Evolutionary conservation across 2,888 invertebrate genomes (phyloP).

Genomic region (Hedychridium roseum): DNA sequence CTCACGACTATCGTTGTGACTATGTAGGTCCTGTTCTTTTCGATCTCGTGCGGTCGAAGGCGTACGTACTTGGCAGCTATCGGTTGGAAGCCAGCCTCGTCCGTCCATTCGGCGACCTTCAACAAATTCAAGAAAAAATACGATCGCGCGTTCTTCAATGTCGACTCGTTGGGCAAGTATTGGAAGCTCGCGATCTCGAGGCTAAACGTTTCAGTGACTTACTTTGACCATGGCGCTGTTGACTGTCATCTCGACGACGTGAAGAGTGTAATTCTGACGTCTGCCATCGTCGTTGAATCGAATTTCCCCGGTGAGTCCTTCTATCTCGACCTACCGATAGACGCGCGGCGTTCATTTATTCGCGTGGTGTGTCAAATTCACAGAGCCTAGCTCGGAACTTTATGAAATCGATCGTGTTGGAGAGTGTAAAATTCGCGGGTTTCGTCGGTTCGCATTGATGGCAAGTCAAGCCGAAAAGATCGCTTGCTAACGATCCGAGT

Average conservation of each 20-base stretch:
- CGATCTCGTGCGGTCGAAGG: slow-evolving; percentile 76
- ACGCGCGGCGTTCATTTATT: too few relatives aligned
- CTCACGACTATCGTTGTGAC: slow-evolving; percentile 83
- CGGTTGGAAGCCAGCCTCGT: slow-evolving; percentile 78
- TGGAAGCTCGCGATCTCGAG: too few relatives aligned
- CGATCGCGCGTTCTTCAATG: neutral
- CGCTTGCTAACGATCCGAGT: too few relatives aligned
- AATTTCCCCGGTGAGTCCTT: slow-evolving; percentile 90
- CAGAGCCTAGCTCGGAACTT: too few relatives aligned
- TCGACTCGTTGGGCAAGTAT: too few relatives aligned
- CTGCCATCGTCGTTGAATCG: slow-evolving; percentile 91
- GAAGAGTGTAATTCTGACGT: slow-evolving; percentile 86
- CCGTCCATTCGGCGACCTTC: slow-evolving; percentile 88
- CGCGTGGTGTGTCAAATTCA: too few relatives aligned
- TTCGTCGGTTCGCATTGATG: too few relatives aligned
- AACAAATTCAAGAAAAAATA: slow-evolving; percentile 14
- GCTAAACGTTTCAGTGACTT: slow-evolving; percentile 36
- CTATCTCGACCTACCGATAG: slow-evolving; percentile 91
- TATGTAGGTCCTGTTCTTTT: slow-evolving; percentile 84
- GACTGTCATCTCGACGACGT: slow-evolving; percentile 93
- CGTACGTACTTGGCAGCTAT: slow-evolving; percentile 80
- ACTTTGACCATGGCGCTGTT: slow-evolving; percentile 92
- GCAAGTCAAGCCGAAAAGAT: too few relatives aligned
- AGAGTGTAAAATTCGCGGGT: too few relatives aligned
- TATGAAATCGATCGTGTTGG: too few relatives aligned